These are phyloP conservation scores for Agapostemon virescens DNA, from an alignment of 2,888 invertebrate species.

Conservation along the genomic window DNA sequence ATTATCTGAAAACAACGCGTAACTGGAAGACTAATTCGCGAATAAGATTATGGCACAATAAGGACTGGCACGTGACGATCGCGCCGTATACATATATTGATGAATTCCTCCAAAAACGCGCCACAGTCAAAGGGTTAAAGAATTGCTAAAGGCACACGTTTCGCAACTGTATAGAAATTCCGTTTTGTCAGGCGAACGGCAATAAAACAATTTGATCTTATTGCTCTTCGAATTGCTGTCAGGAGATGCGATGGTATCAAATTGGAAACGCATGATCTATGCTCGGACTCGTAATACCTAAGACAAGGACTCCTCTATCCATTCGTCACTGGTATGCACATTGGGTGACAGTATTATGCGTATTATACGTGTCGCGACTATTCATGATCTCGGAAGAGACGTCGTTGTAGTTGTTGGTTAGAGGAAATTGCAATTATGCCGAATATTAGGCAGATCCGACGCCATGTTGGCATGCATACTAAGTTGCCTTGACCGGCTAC, in stretches of 20 bases:
- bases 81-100: too few species aligned
- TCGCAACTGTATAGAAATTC: background rate
- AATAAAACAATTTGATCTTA: background rate
- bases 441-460: constrained; percentile 21
- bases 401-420: constrained; percentile 37
- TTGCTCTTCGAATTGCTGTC: background rate
- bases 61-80: too few species aligned
- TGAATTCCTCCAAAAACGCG: too few species aligned
- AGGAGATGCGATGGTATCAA: background rate
- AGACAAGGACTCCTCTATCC: constrained; percentile 43
- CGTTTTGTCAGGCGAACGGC: background rate
- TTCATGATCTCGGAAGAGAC: constrained; percentile 38
- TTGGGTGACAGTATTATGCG: constrained; percentile 45
- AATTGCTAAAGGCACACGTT: background rate
- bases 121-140: too few species aligned
- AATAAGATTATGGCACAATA: too few species aligned
- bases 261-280: constrained; percentile 20
- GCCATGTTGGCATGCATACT: background rate
- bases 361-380: constrained; percentile 54
- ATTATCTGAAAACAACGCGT: too few species aligned
- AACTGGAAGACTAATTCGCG: too few species aligned
- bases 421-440: constrained; percentile 37
- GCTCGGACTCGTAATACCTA: constrained; percentile 34
- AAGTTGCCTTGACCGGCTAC: background rate
- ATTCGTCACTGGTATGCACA: constrained; percentile 22